Evolutionary conservation across 2,888 invertebrate species (phyloP).

Genomic region (Standfussiana lucernea): DNA sequence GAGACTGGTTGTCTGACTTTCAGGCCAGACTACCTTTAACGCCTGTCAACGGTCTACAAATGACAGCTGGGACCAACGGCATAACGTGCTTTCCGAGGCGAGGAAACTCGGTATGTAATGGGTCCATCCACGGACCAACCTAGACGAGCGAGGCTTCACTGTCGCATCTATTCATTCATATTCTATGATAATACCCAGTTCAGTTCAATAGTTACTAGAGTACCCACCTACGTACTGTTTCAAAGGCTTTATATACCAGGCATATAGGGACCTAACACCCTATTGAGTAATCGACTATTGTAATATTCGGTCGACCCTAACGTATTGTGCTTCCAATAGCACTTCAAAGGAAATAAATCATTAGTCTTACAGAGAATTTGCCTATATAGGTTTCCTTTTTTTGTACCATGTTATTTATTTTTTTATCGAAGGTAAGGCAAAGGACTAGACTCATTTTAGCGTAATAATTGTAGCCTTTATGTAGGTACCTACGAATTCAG

Average conservation of each 20-base stretch:
- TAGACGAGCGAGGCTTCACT: no score
- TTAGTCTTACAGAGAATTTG: slow-evolving; percentile 26
- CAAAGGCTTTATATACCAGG: slow-evolving; percentile 37
- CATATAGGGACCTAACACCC: slow-evolving; percentile 24
- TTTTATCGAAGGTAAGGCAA: slow-evolving; percentile 12
- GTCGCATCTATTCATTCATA: not conserved
- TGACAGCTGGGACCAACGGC: no score
- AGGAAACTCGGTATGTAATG: no score
- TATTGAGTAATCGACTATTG: slow-evolving; percentile 45
- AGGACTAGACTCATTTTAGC: not conserved
- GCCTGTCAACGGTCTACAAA: no score
- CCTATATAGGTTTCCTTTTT: slow-evolving; percentile 34
- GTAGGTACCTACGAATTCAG: not conserved
- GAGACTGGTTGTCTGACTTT: no score
- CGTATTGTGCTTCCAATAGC: slow-evolving; percentile 44
- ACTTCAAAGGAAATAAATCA: slow-evolving; percentile 51
- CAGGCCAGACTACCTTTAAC: no score
- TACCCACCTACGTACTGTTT: slow-evolving; percentile 1
- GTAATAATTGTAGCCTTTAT: not conserved
- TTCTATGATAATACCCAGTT: not conserved
- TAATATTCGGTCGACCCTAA: slow-evolving; percentile 30
- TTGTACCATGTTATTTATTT: slow-evolving; percentile 25
- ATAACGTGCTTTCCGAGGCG: no score
- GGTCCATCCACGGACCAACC: no score
- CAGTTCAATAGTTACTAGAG: slow-evolving; percentile 23